Evolutionary conservation across 23 tunicate genomes (phyloP).

Genomic region (Diplosoma virens): DNA sequence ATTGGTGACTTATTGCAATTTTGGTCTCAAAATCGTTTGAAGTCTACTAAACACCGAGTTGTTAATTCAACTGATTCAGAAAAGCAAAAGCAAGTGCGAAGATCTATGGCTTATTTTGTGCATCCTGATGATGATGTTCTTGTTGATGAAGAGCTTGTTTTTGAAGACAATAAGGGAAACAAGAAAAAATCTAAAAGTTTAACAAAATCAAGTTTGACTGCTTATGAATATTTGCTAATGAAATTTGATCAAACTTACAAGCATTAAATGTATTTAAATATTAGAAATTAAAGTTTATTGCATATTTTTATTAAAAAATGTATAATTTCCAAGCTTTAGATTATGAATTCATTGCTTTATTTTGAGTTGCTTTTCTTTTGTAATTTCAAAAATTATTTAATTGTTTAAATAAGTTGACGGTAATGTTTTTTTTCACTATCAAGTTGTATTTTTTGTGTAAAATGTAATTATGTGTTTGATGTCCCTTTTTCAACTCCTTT

Average conservation of each 20-base stretch:
- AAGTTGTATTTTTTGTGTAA: too few species aligned
- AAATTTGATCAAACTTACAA: slow-evolving; percentile 19
- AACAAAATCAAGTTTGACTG: slow-evolving; percentile 5
- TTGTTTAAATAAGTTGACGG: too few species aligned
- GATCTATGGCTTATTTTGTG: slow-evolving; percentile 42
- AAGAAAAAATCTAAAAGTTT: neutral
- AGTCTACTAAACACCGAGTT: slow-evolving; percentile 63
- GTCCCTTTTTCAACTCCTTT: too few species aligned
- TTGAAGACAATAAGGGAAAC: neutral
- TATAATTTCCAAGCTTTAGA: too few species aligned
- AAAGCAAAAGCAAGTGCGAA: slow-evolving; percentile 7
- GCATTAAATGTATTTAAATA: too few species aligned
- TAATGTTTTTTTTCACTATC: too few species aligned
- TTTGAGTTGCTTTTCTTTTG: too few species aligned
- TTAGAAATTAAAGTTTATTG: too few species aligned
- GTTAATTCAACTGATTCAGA: slow-evolving; percentile 26
- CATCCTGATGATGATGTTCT: slow-evolving; percentile 45
- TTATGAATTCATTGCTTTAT: too few species aligned
- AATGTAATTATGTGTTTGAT: too few species aligned
- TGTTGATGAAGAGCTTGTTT: slow-evolving; percentile 8
- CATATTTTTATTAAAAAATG: too few species aligned
- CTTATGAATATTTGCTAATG: slow-evolving; percentile 1
- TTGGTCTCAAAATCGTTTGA: slow-evolving; percentile 56
- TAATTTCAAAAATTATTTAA: too few species aligned
- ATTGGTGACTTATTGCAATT: slow-evolving; percentile 58